phyloP scores from a whole-genome alignment of 2,113 vertebrate genomes.

The Phrynocephalus versicolor region DNA sequence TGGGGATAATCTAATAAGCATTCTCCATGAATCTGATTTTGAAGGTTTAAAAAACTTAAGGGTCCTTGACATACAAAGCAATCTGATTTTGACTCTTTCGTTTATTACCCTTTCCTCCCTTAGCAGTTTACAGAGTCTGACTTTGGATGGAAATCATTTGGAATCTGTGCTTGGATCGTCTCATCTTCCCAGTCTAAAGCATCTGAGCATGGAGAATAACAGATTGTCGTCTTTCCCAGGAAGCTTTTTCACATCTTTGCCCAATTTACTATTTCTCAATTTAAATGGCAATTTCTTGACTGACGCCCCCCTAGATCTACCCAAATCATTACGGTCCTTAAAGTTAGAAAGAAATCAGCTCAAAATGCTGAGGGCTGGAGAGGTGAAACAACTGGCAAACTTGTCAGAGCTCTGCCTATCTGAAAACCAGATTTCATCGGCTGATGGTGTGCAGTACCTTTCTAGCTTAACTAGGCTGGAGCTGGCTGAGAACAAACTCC shows the following conservation, averaged over 20 bases:
- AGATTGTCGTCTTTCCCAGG: conserved; percentile 69
- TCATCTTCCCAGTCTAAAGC: conserved; percentile 70
- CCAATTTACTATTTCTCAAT: conserved; percentile 75
- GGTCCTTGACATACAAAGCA: conserved; percentile 80
- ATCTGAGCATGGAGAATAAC: conserved; percentile 77
- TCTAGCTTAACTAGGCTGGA: conserved; percentile 77
- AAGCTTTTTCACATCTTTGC: conserved; percentile 72
- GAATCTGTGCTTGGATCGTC: conserved; percentile 69
- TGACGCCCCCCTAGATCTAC: conserved; percentile 76
- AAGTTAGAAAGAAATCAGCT: conserved; percentile 82
- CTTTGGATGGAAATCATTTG: conserved; percentile 78
- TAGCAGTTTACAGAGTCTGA: conserved; percentile 72
- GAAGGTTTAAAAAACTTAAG: conserved; percentile 75
- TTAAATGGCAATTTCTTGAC: conserved; percentile 78
- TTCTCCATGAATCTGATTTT: conserved; percentile 73
- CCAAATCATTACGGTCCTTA: conserved; percentile 76
- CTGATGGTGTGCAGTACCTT: conserved; percentile 77
- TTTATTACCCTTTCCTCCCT: conserved; percentile 66
- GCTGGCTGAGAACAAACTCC: conserved; percentile 79
- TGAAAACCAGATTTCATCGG: conserved; percentile 77
- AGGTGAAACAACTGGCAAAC: conserved; percentile 77
- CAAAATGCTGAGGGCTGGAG: conserved; percentile 68
- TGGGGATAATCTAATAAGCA: conserved; percentile 77
- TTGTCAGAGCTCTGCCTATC: conserved; percentile 78
- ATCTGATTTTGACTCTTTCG: conserved; percentile 71